A percentile compares a stretch with the other conserved stretches of the same genome.
Conservation (phyloP, 2,113 vertebrate species). For the Verasper variegatus region DNA sequence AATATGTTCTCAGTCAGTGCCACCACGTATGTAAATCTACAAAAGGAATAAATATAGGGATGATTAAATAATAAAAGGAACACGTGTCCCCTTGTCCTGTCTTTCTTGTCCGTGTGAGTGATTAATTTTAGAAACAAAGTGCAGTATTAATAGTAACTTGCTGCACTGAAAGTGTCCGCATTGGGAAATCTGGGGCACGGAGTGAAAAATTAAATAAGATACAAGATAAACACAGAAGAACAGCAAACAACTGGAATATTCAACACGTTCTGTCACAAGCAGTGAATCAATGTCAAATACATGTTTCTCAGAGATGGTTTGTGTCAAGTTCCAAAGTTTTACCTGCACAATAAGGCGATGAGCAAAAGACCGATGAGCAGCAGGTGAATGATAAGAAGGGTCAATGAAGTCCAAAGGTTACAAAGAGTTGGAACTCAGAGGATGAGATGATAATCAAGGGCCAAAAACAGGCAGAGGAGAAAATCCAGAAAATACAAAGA, state of each 20-base stretch:
- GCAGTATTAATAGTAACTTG: constrained; percentile 51
- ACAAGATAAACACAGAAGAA: constrained; percentile 13
- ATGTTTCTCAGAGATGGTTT: no score
- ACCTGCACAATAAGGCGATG: no score
- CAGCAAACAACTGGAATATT: not conserved
- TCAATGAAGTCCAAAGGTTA: no score
- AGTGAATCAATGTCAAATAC: no score
- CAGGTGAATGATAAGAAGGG: no score
- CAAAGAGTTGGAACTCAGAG: no score
- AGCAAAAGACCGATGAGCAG: no score
- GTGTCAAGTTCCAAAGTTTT: no score
- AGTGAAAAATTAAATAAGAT: constrained; percentile 10
- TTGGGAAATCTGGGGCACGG: constrained; percentile 43
- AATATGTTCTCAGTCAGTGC: not conserved
- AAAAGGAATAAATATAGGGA: not conserved
- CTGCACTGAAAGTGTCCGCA: constrained; percentile 10
- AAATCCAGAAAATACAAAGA: no score
- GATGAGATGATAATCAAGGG: no score
- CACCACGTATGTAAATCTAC: not conserved
- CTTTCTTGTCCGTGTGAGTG: not conserved
- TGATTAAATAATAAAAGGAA: constrained; percentile 4
- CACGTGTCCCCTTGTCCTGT: not conserved
- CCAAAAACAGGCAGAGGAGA: no score
- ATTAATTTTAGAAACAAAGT: constrained; percentile 42
- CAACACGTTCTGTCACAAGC: no score